Evolutionary conservation across 1,140 invertebrate genomes (phyloP), one percentile per base, ranked within the genome.

Genomic region (Caenorhabditis inopinata): DNA sequence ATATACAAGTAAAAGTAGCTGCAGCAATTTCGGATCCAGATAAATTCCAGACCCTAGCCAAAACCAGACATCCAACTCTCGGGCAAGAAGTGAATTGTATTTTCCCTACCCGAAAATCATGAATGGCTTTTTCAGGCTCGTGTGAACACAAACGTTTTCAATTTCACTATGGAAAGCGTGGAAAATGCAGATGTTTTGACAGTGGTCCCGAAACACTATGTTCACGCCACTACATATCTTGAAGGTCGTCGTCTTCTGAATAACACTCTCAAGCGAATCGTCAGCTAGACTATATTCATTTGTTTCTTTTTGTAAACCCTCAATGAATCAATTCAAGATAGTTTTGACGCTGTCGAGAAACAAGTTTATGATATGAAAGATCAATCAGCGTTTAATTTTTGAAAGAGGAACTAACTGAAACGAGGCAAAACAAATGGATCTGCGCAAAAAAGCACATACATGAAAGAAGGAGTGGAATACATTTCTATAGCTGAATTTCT

Each of bases 111-210:
- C n/a, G 35, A 1, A 38, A 7, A 42, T 7, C 6, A 7, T 32
- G 12, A 62, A 9, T 68, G n/a, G n/a, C n/a, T n/a, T n/a, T n/a
- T n/a, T 68, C 7, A 68, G 58, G 58, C 58, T 38, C 58, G 90
- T 80, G 46, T 76, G 35, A 92, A 92, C 16, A 93, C 93, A 11
- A 94, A 94, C 89, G 91, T 92, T 18, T 94, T 94, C 86, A 92
- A 94, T 87, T 93, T 93, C 86, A 93, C 93, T 1, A 93, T 92
- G 87, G 89, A 91, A 81, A 89, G 91, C 1, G 88, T 90, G 9
- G 88, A 91, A 47, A 84, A 83, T 23, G 74, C 27, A 18, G 35
- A 89, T 16, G 90, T 93, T 0, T 90, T 90, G 38, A 87, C 89
- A 79, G 90, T 93, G 42, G 87, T 93, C 47, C 93, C 93, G 3